Base-by-base conservation (phyloP, 1,140 invertebrate species). In the Euura saliciscinereae region DNA sequence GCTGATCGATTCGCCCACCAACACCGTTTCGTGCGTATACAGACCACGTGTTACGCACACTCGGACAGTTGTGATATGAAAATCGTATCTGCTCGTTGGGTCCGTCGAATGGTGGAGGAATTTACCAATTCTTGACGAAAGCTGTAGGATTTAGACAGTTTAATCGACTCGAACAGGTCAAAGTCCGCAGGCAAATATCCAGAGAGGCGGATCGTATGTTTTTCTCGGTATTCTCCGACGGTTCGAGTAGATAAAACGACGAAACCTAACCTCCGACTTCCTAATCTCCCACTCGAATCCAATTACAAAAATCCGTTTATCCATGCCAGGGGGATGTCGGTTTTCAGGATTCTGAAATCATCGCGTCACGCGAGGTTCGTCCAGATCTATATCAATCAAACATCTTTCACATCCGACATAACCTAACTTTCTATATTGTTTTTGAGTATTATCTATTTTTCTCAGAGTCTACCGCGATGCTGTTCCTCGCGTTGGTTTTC, bases 311-410 rank as follows among this genome's bases (percentile, higher is more conserved):
- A 66, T 71, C 51, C 13, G 4, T 43, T 71, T 70, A 43, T 43
- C 59, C 28, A 65, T 66, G 13, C 45, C 11, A 70, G 73, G 28
- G 28, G 45, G 11, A 76, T 76, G 75, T 66, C 72, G 66, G 68
- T 76, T 69, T 76, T 46, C 66, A 72, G 70, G 68, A 76, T 76
- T 73, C 45, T 66, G 4, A 42, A 45, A 4, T 65, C 69, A n/a
- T 70, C 44, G 46, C 70, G 73, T 44, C 66, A 71, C 45, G 65
- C 70, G 45, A 69, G 72, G 72, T 76, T 67, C 64, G 72, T 73
- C 42, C 13, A 13, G 44, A 51, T 46, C 5, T 8, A 51, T 70
- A 43, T 59, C 28, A 28, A 28, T 28, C 28, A 28, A 28, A 28
- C 28, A 28, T 28, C n/a, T 13, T 10, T 2, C 2, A 44, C 43